A percentile compares a stretch with the other conserved stretches of the same genome.
These are phyloP conservation scores for Lasius platythorax DNA, from an alignment of 2,888 invertebrate genomes.

Conservation along the genomic window DNA sequence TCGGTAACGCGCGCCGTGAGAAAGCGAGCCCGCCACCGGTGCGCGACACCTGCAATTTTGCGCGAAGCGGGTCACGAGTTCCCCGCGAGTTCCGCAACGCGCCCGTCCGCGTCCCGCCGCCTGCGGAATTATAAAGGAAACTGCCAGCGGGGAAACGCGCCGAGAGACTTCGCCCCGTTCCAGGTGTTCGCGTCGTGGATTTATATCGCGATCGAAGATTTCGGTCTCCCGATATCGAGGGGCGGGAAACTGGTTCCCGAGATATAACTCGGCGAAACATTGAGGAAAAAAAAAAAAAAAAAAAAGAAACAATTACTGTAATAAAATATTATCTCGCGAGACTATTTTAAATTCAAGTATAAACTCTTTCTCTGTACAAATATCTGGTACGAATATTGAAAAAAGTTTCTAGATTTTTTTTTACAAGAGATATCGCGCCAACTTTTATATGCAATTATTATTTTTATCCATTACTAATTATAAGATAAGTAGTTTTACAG, in stretches of 20 bases:
- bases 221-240: slow-evolving; percentile 8
- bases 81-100: slow-evolving; percentile 25
- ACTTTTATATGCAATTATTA: slow-evolving; percentile 24
- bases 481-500: background rate
- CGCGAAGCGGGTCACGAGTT: slow-evolving; percentile 43
- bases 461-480: background rate
- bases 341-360: background rate
- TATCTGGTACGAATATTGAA: background rate
- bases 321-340: background rate
- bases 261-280: background rate
- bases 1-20: slow-evolving; percentile 40
- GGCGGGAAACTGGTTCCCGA: background rate
- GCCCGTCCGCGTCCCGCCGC: background rate
- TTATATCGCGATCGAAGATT: slow-evolving; percentile 28
- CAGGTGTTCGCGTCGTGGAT: slow-evolving; percentile 33
- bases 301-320: slow-evolving; percentile 8
- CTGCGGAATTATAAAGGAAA: slow-evolving; percentile 40
- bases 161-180: background rate
- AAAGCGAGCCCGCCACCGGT: slow-evolving; percentile 40
- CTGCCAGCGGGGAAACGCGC: slow-evolving; percentile 23
- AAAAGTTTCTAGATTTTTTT: background rate
- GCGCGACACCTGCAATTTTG: slow-evolving; percentile 53
- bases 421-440: background rate
- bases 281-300: background rate
- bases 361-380: background rate